Percentiles rank a stretch among this genome's conserved stretches.
Conservation (phyloP, 2,888 invertebrate genomes). For the Hirtodrosophila confusa region DNA sequence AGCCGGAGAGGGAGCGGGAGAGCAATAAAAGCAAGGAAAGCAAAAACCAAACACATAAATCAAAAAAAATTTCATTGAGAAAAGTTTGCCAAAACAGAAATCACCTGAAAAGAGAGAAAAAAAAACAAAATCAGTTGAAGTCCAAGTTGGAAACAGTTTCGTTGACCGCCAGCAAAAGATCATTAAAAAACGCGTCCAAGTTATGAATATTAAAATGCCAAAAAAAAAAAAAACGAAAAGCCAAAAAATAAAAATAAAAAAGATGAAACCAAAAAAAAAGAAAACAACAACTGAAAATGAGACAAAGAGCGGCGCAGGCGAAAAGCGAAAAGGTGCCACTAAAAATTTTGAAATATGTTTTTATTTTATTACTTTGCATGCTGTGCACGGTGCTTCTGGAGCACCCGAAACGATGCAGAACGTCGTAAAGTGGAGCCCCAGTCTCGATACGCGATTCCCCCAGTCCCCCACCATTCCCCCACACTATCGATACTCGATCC, state of each 20-base stretch:
- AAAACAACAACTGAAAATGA: slow-evolving; percentile 21
- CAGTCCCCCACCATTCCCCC: background rate
- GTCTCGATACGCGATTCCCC: slow-evolving; percentile 1
- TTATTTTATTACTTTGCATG: slow-evolving; percentile 79
- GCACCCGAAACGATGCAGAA: slow-evolving; percentile 74
- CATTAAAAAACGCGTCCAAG: slow-evolving; percentile 71
- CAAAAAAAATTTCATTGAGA: slow-evolving; percentile 80
- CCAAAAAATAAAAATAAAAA: slow-evolving; percentile 16
- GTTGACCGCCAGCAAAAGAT: slow-evolving; percentile 72
- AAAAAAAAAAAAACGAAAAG: slow-evolving; percentile 28
- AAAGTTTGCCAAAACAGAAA: slow-evolving; percentile 60
- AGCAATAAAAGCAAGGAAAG: slow-evolving; percentile 21
- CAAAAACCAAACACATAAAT: slow-evolving; percentile 75
- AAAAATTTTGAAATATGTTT: slow-evolving; percentile 81
- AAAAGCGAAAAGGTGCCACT: slow-evolving; percentile 70
- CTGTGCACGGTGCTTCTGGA: slow-evolving; percentile 77
- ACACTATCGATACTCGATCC: background rate
- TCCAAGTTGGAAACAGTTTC: slow-evolving; percentile 46
- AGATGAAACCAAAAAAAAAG: slow-evolving; percentile 24
- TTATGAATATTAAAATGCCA: slow-evolving; percentile 76
- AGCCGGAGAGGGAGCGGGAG: too few relatives aligned
- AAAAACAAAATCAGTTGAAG: slow-evolving; percentile 36
- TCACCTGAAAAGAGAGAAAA: slow-evolving; percentile 1
- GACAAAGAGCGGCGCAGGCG: slow-evolving; percentile 23
- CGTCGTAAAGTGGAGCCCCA: slow-evolving; percentile 60